Conservation (phyloP, 2,888 invertebrate species). For the Athripsodes cinereus region DNA sequence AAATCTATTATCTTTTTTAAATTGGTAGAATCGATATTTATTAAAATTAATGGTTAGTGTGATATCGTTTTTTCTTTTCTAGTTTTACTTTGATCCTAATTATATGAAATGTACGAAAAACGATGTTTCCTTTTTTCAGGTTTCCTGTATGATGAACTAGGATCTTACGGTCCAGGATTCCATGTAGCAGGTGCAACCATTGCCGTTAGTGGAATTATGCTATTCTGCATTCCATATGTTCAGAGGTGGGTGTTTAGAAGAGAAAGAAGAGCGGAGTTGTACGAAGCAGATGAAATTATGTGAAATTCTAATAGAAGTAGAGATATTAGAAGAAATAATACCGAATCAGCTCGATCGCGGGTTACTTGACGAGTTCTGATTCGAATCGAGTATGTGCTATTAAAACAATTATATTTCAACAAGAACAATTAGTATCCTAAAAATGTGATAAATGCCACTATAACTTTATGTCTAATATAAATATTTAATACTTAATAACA, state of each 20-base stretch:
- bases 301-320: background rate
- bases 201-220: conserved; percentile 78
- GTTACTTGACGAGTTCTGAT: no score
- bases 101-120: background rate
- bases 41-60: no score
- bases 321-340: no score
- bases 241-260: conserved; percentile 43
- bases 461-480: no score
- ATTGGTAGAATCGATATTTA: no score
- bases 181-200: conserved; percentile 82
- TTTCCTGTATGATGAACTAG: conserved; percentile 69
- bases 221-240: conserved; percentile 74
- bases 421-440: no score
- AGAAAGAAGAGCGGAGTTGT: conserved; percentile 30
- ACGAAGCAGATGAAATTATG: conserved; percentile 2
- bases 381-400: no score
- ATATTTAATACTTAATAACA: no score
- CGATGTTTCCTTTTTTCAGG: conserved; percentile 50
- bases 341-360: no score
- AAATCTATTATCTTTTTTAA: no score
- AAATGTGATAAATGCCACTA: no score
- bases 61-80: background rate
- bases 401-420: no score
- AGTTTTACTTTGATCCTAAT: background rate
- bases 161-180: conserved; percentile 83